A percentile compares a stretch with the other conserved stretches of the same genome.
These are phyloP conservation scores for Sorex maritimensis DNA, from an alignment of 2,797 vertebrate species.

Conservation along the genomic window DNA sequence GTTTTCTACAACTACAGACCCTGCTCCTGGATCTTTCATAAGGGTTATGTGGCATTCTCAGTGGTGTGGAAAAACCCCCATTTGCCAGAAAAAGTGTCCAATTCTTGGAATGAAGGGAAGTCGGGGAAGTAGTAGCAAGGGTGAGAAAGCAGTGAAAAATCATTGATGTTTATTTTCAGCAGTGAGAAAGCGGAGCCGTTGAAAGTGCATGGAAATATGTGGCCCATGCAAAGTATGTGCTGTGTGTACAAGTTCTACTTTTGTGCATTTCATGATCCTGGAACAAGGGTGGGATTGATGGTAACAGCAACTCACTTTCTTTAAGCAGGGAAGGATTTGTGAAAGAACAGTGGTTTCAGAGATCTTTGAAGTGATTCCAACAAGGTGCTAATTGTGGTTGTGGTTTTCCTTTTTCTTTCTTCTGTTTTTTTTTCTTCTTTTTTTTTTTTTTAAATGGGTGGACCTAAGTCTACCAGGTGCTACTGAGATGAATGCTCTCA, in stretches of 20 bases:
- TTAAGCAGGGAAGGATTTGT: slow-evolving; percentile 79
- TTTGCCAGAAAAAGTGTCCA: neutral
- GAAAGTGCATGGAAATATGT: neutral
- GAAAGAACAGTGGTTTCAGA: slow-evolving; percentile 77
- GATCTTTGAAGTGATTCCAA: slow-evolving; percentile 82
- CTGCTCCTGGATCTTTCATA: neutral
- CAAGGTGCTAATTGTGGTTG: slow-evolving; percentile 83
- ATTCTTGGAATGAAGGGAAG: slow-evolving; percentile 42
- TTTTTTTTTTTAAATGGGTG: neutral
- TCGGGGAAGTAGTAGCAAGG: neutral
- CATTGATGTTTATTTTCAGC: too few species aligned
- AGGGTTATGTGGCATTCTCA: neutral
- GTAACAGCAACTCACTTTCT: slow-evolving; percentile 65
- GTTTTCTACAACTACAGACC: neutral
- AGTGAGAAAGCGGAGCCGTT: neutral
- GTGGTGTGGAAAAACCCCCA: neutral
- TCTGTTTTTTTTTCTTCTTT: neutral
- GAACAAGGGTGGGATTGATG: slow-evolving; percentile 48
- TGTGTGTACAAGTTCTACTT: neutral
- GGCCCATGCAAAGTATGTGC: neutral
- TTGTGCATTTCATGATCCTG: slow-evolving; percentile 32
- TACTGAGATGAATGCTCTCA: neutral
- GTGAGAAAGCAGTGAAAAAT: neutral
- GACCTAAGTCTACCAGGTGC: slow-evolving; percentile 71
- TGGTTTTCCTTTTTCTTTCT: slow-evolving; percentile 83